Evolutionary conservation across 1,140 invertebrate genomes (phyloP).

Genomic region (Maconellicoccus hirsutus): DNA sequence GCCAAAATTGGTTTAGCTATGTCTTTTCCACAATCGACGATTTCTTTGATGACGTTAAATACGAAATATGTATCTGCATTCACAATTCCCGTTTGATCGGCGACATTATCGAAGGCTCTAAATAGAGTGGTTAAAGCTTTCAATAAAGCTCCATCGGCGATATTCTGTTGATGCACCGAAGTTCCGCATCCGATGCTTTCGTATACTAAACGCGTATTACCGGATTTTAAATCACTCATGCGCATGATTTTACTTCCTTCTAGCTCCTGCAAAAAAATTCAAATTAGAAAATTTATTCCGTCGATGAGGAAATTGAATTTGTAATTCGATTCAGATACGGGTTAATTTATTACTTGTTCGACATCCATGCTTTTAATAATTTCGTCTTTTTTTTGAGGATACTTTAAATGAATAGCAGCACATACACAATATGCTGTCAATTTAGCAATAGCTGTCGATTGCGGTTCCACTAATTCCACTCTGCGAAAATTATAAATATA

Average conservation of each 20-base stretch:
- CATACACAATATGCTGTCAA: slow-evolving; percentile 64
- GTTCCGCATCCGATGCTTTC: not conserved
- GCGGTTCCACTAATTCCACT: slow-evolving; percentile 59
- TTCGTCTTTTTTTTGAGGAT: slow-evolving; percentile 25
- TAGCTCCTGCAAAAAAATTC: slow-evolving; percentile 24
- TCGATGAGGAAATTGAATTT: no score
- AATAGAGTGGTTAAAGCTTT: slow-evolving; percentile 52
- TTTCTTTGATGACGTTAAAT: slow-evolving; percentile 64
- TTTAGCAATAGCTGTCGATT: slow-evolving; percentile 58
- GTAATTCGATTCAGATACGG: no score
- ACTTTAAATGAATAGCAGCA: slow-evolving; percentile 44
- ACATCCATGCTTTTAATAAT: slow-evolving; percentile 25
- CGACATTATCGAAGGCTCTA: slow-evolving; percentile 56
- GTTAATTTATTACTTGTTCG: not conserved
- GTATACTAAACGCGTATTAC: not conserved
- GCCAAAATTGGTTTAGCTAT: slow-evolving; percentile 61
- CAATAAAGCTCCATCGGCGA: slow-evolving; percentile 38
- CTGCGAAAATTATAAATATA: no score
- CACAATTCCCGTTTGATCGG: slow-evolving; percentile 58
- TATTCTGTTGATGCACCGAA: not conserved
- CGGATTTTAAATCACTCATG: slow-evolving; percentile 24
- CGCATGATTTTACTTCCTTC: slow-evolving; percentile 30
- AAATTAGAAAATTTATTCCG: no score
- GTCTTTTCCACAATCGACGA: slow-evolving; percentile 67
- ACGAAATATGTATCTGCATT: slow-evolving; percentile 78